phyloP scores from a whole-genome alignment of 64 coral and sea anemone genomes.

The Dendrophyllia cribrosa region DNA sequence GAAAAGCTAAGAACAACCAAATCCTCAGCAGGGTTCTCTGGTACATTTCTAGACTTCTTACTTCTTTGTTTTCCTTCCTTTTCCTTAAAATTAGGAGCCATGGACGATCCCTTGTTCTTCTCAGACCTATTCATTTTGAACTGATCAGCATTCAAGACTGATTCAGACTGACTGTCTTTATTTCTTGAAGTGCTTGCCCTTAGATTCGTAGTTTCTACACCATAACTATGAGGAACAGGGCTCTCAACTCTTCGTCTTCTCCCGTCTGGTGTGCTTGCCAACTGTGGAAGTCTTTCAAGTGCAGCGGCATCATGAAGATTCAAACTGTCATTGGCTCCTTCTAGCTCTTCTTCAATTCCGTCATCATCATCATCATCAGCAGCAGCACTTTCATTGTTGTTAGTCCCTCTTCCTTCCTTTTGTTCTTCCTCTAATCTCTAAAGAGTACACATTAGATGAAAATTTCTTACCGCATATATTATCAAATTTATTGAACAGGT shows the following conservation, averaged over 20 bases:
- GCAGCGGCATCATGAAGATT: constrained; percentile 68
- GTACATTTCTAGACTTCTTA: background rate
- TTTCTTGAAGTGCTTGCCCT: background rate
- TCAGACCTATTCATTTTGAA: background rate
- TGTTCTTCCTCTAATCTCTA: constrained; percentile 74
- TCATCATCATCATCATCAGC: constrained; percentile 62
- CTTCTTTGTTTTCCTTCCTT: constrained; percentile 23
- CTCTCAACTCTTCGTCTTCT: background rate
- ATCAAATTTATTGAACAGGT: no score
- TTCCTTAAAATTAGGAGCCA: background rate
- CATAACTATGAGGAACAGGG: background rate
- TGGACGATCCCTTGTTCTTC: background rate
- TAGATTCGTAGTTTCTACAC: background rate
- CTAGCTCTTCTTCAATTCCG: constrained; percentile 89
- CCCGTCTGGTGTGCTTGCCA: constrained; percentile 2
- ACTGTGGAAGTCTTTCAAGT: constrained; percentile 76
- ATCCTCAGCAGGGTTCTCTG: constrained; percentile 35
- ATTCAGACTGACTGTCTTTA: background rate
- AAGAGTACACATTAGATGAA: background rate
- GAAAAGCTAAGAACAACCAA: constrained; percentile 79
- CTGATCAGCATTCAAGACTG: background rate
- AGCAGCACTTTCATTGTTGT: background rate
- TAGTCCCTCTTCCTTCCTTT: background rate
- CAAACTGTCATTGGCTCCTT: constrained; percentile 84
- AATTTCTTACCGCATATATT: no score